phyloP scores from a whole-genome alignment of 1,140 invertebrate genomes.

The Dryas iulia region DNA sequence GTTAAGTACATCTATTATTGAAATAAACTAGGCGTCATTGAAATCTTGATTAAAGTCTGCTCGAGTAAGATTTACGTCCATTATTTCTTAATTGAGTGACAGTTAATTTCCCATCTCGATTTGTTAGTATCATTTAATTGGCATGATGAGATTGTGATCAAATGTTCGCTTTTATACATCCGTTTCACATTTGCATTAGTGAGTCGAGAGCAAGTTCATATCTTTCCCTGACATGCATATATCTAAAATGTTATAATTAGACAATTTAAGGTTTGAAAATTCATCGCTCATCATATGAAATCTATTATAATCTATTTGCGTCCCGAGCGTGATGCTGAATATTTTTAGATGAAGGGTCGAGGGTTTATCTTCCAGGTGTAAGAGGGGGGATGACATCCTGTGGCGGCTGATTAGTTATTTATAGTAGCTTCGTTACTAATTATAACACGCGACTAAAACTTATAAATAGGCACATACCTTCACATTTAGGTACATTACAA shows the following conservation, averaged over 20 bases:
- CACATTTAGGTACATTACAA: background rate
- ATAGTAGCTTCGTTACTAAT: background rate
- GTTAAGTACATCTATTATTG: background rate
- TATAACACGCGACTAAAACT: no score
- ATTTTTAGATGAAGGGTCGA: conserved; percentile 21
- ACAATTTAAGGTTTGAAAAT: background rate
- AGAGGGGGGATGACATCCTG: conserved; percentile 16
- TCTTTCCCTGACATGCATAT: background rate
- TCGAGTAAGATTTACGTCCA: background rate
- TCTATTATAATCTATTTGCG: conserved; percentile 1
- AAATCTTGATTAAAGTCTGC: background rate
- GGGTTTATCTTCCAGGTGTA: conserved; percentile 12
- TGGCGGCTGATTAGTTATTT: conserved; percentile 1
- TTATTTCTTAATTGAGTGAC: conserved; percentile 2
- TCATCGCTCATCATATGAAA: background rate
- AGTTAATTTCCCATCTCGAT: conserved; percentile 14
- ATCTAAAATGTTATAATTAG: background rate
- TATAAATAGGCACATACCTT: no score
- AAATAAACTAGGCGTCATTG: background rate
- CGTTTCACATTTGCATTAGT: background rate
- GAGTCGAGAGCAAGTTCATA: background rate
- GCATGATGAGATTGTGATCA: conserved; percentile 3
- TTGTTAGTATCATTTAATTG: conserved; percentile 4
- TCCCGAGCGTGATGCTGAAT: background rate
- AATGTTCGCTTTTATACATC: background rate